Percentiles rank a stretch among this genome's conserved stretches.
phyloP scores from a whole-genome alignment of 2,113 vertebrate genomes.

The Acrocephalus kingi region DNA sequence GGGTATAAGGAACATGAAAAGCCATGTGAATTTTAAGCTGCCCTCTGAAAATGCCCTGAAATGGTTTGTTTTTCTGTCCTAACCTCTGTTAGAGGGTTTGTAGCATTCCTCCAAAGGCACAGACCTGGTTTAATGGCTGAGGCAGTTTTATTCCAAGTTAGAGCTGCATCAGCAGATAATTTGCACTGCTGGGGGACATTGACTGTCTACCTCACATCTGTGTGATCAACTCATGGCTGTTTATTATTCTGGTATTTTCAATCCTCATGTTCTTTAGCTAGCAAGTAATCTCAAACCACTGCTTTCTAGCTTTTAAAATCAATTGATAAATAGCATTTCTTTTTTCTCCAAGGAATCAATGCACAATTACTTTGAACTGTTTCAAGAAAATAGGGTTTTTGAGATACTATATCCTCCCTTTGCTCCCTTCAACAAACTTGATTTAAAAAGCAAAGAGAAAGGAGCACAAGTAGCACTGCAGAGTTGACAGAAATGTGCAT shows the following conservation, averaged over 20 bases:
- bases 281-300: conserved; percentile 35
- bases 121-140: background rate
- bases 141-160: background rate
- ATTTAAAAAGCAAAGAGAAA: conserved; percentile 8
- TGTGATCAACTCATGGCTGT: background rate
- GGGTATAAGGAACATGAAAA: background rate
- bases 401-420: background rate
- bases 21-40: background rate
- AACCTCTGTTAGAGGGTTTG: background rate
- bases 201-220: conserved; percentile 1
- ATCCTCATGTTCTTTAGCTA: conserved; percentile 40
- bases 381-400: conserved; percentile 39
- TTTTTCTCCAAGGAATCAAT: conserved; percentile 37
- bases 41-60: background rate
- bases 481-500: background rate
- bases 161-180: conserved; percentile 14
- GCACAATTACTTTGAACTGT: conserved; percentile 32
- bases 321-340: conserved; percentile 45
- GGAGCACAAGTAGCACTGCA: background rate
- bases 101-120: background rate
- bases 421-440: background rate
- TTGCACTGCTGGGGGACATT: background rate
- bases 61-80: background rate
- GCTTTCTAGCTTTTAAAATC: conserved; percentile 50
- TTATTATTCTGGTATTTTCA: conserved; percentile 48